Conservation (phyloP, 2,888 invertebrate species). For the Rhabditoides inermis region DNA sequence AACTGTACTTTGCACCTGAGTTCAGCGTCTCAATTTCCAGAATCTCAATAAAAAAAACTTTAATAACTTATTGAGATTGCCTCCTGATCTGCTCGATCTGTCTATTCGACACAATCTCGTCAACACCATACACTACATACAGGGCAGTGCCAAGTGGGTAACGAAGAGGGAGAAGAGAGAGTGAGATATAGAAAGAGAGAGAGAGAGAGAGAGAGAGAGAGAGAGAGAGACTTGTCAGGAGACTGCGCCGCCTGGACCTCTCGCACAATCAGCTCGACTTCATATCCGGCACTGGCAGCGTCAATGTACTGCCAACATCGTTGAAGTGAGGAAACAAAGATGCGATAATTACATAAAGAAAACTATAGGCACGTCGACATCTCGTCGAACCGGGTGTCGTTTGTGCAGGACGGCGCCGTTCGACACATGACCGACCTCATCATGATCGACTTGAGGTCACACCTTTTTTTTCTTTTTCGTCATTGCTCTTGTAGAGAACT, state of each 20-base stretch:
- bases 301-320: constrained; percentile 21
- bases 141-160: constrained; percentile 19
- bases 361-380: too few species aligned
- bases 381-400: constrained; percentile 22
- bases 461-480: not conserved
- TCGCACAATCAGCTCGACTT: constrained; percentile 31
- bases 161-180: constrained; percentile 3
- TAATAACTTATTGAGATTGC: constrained; percentile 15
- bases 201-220: not conserved
- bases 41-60: not conserved
- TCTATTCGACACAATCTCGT: constrained; percentile 29
- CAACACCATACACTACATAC: constrained; percentile 25
- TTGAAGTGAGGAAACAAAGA: too few species aligned
- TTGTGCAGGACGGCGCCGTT: constrained; percentile 23
- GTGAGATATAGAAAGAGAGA: constrained; percentile 4
- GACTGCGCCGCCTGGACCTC: constrained; percentile 26
- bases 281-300: constrained; percentile 17
- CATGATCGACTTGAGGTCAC: constrained; percentile 25
- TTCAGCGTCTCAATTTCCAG: too few species aligned
- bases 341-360: too few species aligned
- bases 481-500: not conserved
- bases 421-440: constrained; percentile 15
- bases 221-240: constrained; percentile 8
- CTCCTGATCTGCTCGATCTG: constrained; percentile 29
- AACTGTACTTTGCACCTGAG: not conserved